Base-by-base conservation (phyloP, 2,888 invertebrate species). In the Diplazon laetatorius region DNA sequence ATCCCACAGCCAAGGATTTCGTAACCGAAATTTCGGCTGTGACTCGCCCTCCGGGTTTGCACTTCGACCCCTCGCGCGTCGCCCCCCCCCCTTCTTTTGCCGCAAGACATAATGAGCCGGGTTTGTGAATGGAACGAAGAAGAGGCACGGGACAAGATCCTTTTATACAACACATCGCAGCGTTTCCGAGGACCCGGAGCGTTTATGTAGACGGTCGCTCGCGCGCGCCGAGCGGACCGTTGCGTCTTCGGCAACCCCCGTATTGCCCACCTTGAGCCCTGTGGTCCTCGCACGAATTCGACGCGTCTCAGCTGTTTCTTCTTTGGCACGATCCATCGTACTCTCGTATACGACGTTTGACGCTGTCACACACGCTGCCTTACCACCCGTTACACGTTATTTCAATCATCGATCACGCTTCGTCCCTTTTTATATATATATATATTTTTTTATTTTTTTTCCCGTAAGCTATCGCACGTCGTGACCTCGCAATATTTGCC, bases 301-400 rank as follows among this genome's bases (percentile, higher is more conserved):
- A 88, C 83, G 86, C 85, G 83, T 85, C 87, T 89, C 89, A 89
- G 89, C 89, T 89, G 89, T 89, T 89, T 87, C 80, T 82, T 82
- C 78, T 73, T 63, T 62, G 46, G 60, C 70, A 71, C 63, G 25
- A 22, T 70, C 48, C 6, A 46, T 42, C 65, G 59, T 57, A 48
- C 39, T 71, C 74, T 80, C 73, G 68, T 59, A 63, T n/a, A n/a
- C 65, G 20, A 25, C 22, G 22, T 57, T 20, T 60, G 65, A 35
- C 65, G 44, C 57, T 35, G 44, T 57, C 62, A 44, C 52, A 44
- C 52, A 66, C 60, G 59, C 57, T 68, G 60, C 57, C 60, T 16
- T 63, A 44, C n/a, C 25, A n/a, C 22, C 42, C 25, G 20, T 18
- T 52, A 46, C 60, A 59, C 59, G 59, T 37, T 37, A 18, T 39